Evolutionary conservation across 2,888 invertebrate species (phyloP).

Genomic region (Dynastes hyllus): DNA sequence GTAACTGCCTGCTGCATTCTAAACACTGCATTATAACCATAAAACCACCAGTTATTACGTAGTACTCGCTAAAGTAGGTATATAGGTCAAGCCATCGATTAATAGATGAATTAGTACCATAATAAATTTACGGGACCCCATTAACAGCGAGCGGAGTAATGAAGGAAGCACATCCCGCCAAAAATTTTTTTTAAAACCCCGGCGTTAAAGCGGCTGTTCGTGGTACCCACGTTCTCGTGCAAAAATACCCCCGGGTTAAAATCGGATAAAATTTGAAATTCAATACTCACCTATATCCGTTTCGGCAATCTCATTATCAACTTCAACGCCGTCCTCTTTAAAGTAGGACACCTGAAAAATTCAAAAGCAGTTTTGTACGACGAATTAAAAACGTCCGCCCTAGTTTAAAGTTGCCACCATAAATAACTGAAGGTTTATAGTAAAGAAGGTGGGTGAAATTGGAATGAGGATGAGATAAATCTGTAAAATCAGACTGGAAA

Average conservation of each 20-base stretch:
- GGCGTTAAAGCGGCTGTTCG: not conserved
- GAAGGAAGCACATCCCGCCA: not conserved
- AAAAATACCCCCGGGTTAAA: too few relatives aligned
- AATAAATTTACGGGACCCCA: conserved; percentile 22
- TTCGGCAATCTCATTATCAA: conserved; percentile 63
- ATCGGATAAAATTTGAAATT: conserved; percentile 31
- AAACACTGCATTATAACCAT: not conserved
- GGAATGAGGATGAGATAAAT: too few relatives aligned
- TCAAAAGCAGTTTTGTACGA: not conserved
- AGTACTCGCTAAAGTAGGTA: conserved; percentile 18
- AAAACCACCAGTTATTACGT: not conserved
- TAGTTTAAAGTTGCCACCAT: not conserved
- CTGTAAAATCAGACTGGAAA: too few relatives aligned
- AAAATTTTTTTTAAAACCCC: too few relatives aligned
- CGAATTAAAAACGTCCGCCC: not conserved
- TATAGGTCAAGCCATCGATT: conserved; percentile 33
- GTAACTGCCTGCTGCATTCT: too few relatives aligned
- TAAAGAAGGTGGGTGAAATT: not conserved
- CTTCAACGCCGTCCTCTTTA: conserved; percentile 60
- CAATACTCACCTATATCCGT: conserved; percentile 61
- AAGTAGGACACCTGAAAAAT: conserved; percentile 63
- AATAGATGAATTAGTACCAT: conserved; percentile 17
- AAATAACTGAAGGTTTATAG: conserved; percentile 5
- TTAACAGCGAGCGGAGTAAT: conserved; percentile 2
- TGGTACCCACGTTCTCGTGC: not conserved